Base-by-base conservation (phyloP, 1,140 invertebrate genomes). In the Neodiprion fabricii region DNA sequence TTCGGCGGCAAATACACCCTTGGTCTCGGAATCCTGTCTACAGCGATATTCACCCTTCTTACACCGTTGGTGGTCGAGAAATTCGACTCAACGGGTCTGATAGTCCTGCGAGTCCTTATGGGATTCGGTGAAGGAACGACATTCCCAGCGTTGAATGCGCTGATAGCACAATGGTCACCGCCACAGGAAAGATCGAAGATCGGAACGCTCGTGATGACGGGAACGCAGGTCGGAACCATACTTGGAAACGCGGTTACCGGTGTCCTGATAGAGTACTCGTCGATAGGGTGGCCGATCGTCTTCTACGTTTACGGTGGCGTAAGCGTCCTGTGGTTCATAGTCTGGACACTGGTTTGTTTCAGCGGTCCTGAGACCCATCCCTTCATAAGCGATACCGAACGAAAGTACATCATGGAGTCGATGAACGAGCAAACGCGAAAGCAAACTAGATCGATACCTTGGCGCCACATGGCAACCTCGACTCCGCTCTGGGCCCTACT, bases 311-410 rank as follows among this genome's bases (percentile, higher is more conserved):
- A 3, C 28, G 28, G 28, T 1, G 28, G 28, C 28, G 67, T 87
- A 4, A 89, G 89, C 48, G 17, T 90, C 0, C 9, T 87, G 0
- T 84, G 81, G 74, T 87, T 86, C 53, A 48, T 81, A 1, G 65
- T 90, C 0, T 85, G 90, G 75, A 82, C 86, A 21, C 75, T 93
- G 61, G 80, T 94, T 23, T 93, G 92, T 84, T 94, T 92, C 84
- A 93, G 91, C 74, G 91, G 92, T 72, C 96, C 96, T n/a, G 89
- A 90, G n/a, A 87, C 90, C n/a, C 95, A 97, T 91, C 28, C 28
- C 2, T 40, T 40, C 28, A 40, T 40, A 40, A 40, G 28, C 5
- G 28, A 40, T 5, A 91, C 93, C 47, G 87, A 91, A 61, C 96
- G 97, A 83, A 90, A 90, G 67, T 87, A 92, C 21, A 96, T 93